Conservation (phyloP, 2,797 vertebrate species). For the Propithecus deckenii region DNA sequence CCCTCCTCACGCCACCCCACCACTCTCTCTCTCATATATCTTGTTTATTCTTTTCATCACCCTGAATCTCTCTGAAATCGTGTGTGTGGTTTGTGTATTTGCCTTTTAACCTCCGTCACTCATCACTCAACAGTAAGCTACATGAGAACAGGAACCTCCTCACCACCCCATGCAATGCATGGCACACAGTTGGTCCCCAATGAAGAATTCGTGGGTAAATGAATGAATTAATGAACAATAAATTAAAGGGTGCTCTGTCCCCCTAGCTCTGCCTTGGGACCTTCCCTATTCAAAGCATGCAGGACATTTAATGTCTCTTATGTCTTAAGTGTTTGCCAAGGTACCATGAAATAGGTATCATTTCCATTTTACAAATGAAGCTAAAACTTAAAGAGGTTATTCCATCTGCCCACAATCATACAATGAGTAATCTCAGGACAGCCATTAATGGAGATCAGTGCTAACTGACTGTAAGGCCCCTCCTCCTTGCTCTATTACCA, state of each 20-base stretch:
- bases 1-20: fast-evolving
- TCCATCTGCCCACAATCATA: not conserved
- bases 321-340: not conserved
- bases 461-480: not conserved
- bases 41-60: not conserved
- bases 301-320: not conserved
- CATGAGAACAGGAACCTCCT: too few species aligned
- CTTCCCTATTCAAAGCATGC: not conserved
- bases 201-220: not conserved
- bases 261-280: not conserved
- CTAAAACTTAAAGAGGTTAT: not conserved
- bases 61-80: not conserved
- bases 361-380: not conserved
- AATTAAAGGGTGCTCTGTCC: not conserved
- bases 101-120: not conserved
- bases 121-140: not conserved
- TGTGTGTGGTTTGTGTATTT: not conserved
- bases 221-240: not conserved
- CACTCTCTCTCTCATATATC: not conserved
- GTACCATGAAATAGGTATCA: not conserved
- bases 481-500: not conserved
- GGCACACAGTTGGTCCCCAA: fast-evolving
- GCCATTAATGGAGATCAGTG: not conserved
- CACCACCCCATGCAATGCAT: too few species aligned
- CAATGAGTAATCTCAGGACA: not conserved